Evolutionary conservation across 1,140 invertebrate species (phyloP).

Genomic region (Bombus consobrinus): DNA sequence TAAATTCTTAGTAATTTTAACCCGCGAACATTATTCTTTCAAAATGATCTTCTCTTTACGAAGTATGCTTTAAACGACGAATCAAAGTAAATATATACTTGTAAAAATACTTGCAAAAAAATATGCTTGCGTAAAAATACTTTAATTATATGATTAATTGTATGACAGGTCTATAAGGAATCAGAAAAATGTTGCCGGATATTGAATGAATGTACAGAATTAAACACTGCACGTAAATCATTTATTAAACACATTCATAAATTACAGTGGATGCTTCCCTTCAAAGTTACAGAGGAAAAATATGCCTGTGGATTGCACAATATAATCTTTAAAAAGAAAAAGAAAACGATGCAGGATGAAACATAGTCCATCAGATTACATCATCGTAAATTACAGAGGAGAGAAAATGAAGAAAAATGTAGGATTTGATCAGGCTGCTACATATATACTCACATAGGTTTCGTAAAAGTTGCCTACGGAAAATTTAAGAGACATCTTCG

Average conservation of each 20-base stretch:
- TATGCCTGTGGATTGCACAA: not conserved
- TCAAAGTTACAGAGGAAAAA: not conserved
- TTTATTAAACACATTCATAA: conserved; percentile 2
- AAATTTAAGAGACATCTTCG: conserved; percentile 78
- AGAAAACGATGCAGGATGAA: not conserved
- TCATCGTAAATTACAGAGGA: not conserved
- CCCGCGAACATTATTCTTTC: too few species aligned
- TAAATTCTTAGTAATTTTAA: not conserved
- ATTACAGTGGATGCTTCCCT: not conserved
- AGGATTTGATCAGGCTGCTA: too few species aligned
- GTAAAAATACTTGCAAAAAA: too few species aligned
- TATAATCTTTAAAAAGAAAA: not conserved
- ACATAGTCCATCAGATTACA: not conserved
- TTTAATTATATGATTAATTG: not conserved
- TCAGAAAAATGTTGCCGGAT: not conserved
- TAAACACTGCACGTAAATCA: not conserved
- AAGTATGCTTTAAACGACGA: not conserved
- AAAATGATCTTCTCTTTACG: too few species aligned
- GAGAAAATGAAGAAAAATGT: not conserved
- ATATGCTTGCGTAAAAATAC: not conserved
- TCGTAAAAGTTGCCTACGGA: conserved; percentile 79
- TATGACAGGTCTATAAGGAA: not conserved
- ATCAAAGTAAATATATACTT: not conserved
- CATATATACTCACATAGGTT: conserved; percentile 77
- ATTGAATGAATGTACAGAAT: not conserved